Conservation (phyloP, 1,140 invertebrate genomes). For the Helicoverpa zea region DNA sequence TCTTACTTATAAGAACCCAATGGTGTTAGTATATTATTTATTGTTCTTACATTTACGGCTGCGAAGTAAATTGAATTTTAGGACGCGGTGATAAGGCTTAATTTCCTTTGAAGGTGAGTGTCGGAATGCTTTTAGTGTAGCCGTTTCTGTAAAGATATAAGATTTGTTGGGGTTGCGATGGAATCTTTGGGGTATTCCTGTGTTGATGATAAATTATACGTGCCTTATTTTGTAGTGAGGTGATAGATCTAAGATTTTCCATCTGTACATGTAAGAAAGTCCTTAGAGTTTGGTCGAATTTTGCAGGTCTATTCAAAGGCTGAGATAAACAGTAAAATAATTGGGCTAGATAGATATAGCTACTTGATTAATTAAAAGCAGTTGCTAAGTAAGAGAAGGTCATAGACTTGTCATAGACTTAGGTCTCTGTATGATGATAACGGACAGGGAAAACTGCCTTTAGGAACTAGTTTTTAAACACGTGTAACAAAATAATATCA, state of each 20-base stretch:
- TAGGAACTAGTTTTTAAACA: too few species aligned
- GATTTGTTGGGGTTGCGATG: conserved; percentile 15
- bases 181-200: conserved; percentile 30
- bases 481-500: too few species aligned
- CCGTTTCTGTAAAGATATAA: conserved; percentile 3
- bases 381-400: too few species aligned
- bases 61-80: not conserved
- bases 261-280: not conserved
- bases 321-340: too few species aligned
- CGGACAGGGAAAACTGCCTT: too few species aligned
- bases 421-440: too few species aligned
- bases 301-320: too few species aligned
- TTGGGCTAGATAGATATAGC: too few species aligned
- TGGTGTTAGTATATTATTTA: conserved; percentile 30
- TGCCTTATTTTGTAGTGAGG: conserved; percentile 21
- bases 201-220: conserved; percentile 23
- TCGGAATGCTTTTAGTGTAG: conserved; percentile 13
- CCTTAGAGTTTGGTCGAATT: too few species aligned
- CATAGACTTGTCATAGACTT: too few species aligned
- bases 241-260: not conserved
- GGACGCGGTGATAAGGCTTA: not conserved
- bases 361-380: too few species aligned
- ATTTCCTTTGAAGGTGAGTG: not conserved
- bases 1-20: conserved; percentile 11
- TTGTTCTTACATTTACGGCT: not conserved